These are phyloP conservation scores for Dolichoris vasculosae DNA, from an alignment of 1,140 invertebrate genomes.

Conservation along the genomic window DNA sequence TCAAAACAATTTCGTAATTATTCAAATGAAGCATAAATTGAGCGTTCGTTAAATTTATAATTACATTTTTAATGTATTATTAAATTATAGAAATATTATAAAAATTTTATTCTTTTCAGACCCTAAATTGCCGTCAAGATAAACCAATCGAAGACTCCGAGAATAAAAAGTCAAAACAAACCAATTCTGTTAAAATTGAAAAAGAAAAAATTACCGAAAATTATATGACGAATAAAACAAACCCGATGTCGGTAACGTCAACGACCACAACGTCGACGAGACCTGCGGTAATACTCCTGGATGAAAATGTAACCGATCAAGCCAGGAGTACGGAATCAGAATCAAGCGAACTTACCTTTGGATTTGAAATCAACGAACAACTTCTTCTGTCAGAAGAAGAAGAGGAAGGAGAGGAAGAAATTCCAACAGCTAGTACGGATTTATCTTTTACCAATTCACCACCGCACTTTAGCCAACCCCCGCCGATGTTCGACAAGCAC, in stretches of 20 bases:
- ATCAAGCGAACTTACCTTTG: constrained; percentile 79
- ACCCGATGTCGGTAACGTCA: constrained; percentile 49
- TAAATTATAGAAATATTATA: background rate
- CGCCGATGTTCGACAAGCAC: constrained; percentile 61
- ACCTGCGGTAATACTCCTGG: constrained; percentile 79
- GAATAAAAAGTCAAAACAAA: constrained; percentile 58
- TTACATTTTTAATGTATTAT: background rate
- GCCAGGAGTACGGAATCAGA: constrained; percentile 69
- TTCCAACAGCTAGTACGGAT: constrained; percentile 53
- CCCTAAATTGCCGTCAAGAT: constrained; percentile 34
- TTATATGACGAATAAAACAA: constrained; percentile 51
- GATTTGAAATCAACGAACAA: constrained; percentile 82
- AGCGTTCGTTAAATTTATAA: background rate
- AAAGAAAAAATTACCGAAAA: constrained; percentile 57
- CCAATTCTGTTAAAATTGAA: constrained; percentile 52
- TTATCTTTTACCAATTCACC: constrained; percentile 62
- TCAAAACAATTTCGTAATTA: too few relatives aligned
- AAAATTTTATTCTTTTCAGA: background rate
- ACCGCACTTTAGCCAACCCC: constrained; percentile 61
- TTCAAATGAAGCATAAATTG: too few relatives aligned
- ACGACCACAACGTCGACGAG: constrained; percentile 59
- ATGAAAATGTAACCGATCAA: constrained; percentile 71
- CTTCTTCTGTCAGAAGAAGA: constrained; percentile 73
- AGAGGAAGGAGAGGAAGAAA: constrained; percentile 53
- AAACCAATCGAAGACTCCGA: constrained; percentile 50